These are phyloP conservation scores for Phoxinus dragarum DNA, from an alignment of 2,797 vertebrate species.

Conservation along the genomic window DNA sequence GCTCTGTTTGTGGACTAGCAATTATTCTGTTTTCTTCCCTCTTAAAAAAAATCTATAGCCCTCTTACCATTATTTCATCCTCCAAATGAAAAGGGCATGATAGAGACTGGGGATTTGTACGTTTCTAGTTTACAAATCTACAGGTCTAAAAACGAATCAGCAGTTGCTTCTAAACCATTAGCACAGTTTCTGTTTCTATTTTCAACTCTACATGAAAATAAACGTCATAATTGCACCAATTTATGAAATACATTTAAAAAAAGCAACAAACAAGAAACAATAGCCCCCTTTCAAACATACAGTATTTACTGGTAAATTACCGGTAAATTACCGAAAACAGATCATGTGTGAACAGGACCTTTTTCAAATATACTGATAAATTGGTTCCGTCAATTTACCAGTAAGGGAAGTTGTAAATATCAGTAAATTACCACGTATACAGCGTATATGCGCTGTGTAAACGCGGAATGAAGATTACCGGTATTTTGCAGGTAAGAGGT, in stretches of 20 bases:
- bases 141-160: conserved; percentile 6
- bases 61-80: conserved; percentile 14
- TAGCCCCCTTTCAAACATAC: too few species aligned
- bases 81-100: conserved; percentile 4
- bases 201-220: neutral
- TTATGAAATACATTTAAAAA: neutral
- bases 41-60: neutral
- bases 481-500: too few species aligned
- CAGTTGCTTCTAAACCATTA: neutral
- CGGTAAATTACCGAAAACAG: too few species aligned
- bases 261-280: neutral
- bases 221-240: neutral
- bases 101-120: neutral
- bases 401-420: too few species aligned
- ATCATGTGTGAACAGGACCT: too few species aligned
- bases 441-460: too few species aligned
- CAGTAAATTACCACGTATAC: too few species aligned
- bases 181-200: neutral
- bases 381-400: too few species aligned
- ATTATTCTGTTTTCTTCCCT: neutral
- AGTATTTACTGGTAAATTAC: too few species aligned
- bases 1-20: neutral
- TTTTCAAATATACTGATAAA: too few species aligned
- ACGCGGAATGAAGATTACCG: too few species aligned
- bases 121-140: conserved; percentile 6